Percentiles rank a stretch among this genome's conserved stretches.
These are phyloP conservation scores for Tetranychus piercei DNA, from an alignment of 2,888 invertebrate species.

Conservation along the genomic window DNA sequence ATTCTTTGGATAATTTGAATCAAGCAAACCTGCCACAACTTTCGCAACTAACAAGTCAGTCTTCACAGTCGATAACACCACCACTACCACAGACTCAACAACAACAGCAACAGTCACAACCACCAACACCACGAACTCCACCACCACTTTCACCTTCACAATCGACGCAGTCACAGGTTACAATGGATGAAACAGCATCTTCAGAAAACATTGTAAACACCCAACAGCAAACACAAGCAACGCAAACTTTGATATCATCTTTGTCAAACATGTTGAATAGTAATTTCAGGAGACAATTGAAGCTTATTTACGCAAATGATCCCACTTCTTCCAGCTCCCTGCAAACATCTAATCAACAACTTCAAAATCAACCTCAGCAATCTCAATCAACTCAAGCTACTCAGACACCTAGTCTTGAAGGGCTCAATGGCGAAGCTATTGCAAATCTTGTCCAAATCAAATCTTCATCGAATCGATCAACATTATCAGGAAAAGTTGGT, in stretches of 20 bases:
- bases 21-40: constrained; percentile 22
- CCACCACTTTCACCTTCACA: constrained; percentile 16
- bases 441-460: neutral
- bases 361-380: constrained; percentile 26
- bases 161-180: constrained; percentile 15
- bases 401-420: constrained; percentile 24
- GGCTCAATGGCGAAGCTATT: neutral
- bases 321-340: constrained; percentile 16
- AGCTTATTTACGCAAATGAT: constrained; percentile 11
- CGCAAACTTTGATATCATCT: constrained; percentile 11
- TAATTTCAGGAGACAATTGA: constrained; percentile 19
- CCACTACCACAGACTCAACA: constrained; percentile 16
- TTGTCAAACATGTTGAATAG: constrained; percentile 21
- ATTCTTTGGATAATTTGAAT: constrained; percentile 16
- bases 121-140: no score
- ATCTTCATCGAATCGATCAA: neutral
- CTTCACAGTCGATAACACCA: no score
- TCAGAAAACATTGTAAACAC: no score
- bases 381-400: constrained; percentile 27
- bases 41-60: neutral
- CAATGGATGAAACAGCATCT: no score
- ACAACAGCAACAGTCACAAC: constrained; percentile 13
- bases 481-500: neutral
- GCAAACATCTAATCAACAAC: neutral
- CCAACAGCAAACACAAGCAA: constrained; percentile 15